Conservation (phyloP, 2,113 vertebrate genomes). For the Rutilus rutilus region DNA sequence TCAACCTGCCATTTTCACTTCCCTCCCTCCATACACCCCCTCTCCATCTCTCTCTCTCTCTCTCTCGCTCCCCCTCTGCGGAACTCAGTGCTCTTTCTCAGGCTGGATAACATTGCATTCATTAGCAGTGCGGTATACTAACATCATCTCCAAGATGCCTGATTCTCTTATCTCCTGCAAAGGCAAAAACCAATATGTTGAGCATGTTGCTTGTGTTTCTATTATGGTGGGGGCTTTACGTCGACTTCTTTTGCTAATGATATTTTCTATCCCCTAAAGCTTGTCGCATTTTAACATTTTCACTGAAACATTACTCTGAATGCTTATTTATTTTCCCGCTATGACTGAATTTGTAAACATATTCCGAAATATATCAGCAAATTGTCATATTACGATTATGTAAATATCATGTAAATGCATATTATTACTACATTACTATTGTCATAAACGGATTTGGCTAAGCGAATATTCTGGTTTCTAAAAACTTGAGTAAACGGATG, state of each 20-base stretch:
- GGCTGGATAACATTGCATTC: constrained; percentile 57
- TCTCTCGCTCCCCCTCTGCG: constrained; percentile 57
- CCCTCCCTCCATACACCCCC: constrained; percentile 47
- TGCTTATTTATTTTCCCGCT: background rate
- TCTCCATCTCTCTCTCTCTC: constrained; percentile 52
- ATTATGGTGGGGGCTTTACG: background rate
- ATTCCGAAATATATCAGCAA: background rate
- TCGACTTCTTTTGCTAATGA: background rate
- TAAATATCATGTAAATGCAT: background rate
- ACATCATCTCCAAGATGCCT: constrained; percentile 17
- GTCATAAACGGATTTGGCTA: background rate
- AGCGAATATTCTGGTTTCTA: background rate
- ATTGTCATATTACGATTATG: background rate
- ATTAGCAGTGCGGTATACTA: constrained; percentile 52
- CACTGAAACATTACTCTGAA: background rate
- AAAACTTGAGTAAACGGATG: background rate
- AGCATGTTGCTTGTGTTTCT: background rate
- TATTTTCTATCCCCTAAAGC: background rate
- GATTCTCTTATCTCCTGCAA: background rate
- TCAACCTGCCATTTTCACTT: constrained; percentile 29
- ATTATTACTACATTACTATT: background rate
- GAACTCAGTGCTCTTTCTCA: constrained; percentile 58
- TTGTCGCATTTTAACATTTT: background rate
- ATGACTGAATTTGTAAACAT: background rate
- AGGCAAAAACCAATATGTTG: background rate